Evolutionary conservation across 2,888 invertebrate genomes (phyloP).

Genomic region (Brenthis daphne): DNA sequence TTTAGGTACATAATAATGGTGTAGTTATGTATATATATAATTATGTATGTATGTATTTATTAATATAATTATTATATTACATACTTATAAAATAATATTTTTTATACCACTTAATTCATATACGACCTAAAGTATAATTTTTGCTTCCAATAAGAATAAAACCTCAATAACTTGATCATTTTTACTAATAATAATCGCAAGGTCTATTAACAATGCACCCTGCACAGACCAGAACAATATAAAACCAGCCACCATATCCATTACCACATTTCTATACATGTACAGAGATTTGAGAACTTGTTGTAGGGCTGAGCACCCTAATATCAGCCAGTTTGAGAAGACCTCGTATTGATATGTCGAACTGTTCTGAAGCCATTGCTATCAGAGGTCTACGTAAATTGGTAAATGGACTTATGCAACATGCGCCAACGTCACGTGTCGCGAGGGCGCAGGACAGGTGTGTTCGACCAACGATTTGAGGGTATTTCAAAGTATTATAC

Average conservation of each 20-base stretch:
- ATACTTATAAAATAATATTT: too few species aligned
- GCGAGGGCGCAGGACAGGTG: conserved; percentile 77
- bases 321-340: conserved; percentile 49
- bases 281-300: conserved; percentile 62
- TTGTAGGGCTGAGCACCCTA: conserved; percentile 57
- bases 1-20: too few species aligned
- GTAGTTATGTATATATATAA: too few species aligned
- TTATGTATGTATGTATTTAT: too few species aligned
- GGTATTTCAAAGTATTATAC: conserved; percentile 69
- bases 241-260: conserved; percentile 61
- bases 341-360: conserved; percentile 35
- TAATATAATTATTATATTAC: too few species aligned
- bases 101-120: background rate
- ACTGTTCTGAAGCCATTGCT: background rate
- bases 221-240: conserved; percentile 50
- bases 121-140: background rate
- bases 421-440: conserved; percentile 72
- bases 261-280: conserved; percentile 71
- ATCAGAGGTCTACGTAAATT: conserved; percentile 52
- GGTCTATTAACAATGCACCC: conserved; percentile 50
- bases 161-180: conserved; percentile 5
- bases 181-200: conserved; percentile 33
- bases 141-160: conserved; percentile 11
- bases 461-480: conserved; percentile 75
- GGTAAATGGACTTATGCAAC: conserved; percentile 57